These are phyloP conservation scores for Cairina moschata DNA, from an alignment of 2,113 vertebrate genomes.

Conservation along the genomic window DNA sequence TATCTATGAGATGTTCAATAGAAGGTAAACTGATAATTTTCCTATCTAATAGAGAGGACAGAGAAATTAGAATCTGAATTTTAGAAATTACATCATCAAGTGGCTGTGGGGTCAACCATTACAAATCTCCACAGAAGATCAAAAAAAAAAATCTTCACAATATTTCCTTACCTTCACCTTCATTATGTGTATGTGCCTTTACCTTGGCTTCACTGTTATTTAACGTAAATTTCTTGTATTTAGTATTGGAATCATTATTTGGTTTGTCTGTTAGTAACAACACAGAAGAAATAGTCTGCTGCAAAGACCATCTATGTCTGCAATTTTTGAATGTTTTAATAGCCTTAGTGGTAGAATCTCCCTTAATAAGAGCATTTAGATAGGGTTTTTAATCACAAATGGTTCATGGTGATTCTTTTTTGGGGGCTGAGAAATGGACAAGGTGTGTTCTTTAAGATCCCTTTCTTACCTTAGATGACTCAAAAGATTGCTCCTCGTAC, in stretches of 20 bases:
- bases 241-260: background rate
- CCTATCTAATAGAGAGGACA: background rate
- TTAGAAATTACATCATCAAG: background rate
- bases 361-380: background rate
- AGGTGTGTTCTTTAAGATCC: background rate
- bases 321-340: background rate
- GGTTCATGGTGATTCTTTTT: background rate
- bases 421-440: background rate
- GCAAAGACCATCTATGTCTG: background rate
- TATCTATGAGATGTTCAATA: background rate
- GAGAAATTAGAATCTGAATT: background rate
- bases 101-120: background rate
- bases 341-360: background rate
- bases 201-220: background rate
- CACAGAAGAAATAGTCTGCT: background rate
- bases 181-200: background rate
- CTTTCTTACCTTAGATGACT: background rate
- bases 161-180: background rate
- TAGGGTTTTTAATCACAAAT: background rate
- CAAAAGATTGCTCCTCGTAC: background rate
- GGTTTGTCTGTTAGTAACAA: background rate
- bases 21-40: background rate
- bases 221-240: background rate
- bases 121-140: background rate
- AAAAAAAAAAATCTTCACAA: background rate